Percentiles rank a stretch among this genome's conserved stretches.
phyloP scores from a whole-genome alignment of 2,888 invertebrate genomes.

The Pilophorus perplexus region DNA sequence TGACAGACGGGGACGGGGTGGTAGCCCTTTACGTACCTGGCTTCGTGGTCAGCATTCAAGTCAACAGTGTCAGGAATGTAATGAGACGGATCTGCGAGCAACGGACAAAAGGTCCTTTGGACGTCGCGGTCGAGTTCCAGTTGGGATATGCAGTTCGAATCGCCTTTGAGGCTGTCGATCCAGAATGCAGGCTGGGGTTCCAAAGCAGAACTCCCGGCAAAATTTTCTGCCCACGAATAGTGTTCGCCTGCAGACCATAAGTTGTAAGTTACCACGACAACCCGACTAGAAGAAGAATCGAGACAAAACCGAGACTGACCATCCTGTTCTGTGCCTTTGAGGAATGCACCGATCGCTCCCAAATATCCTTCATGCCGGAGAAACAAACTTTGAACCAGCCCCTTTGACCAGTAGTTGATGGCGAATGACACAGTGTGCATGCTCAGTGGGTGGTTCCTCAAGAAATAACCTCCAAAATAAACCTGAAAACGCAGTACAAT shows the following conservation, averaged over 20 bases:
- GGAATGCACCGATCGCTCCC: slow-evolving; percentile 68
- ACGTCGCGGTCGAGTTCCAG: slow-evolving; percentile 59
- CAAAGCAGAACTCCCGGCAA: slow-evolving; percentile 64
- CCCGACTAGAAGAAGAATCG: too few species aligned
- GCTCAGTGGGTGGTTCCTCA: slow-evolving; percentile 65
- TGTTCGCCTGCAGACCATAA: slow-evolving; percentile 54
- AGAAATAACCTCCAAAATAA: slow-evolving; percentile 69
- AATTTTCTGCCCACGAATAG: slow-evolving; percentile 67
- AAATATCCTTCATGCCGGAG: slow-evolving; percentile 69
- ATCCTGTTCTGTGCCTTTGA: slow-evolving; percentile 63
- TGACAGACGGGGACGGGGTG: too few species aligned
- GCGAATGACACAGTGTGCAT: slow-evolving; percentile 68
- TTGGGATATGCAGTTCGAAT: slow-evolving; percentile 54
- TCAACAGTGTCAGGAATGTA: slow-evolving; percentile 93
- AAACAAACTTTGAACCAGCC: slow-evolving; percentile 64
- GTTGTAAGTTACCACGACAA: neutral
- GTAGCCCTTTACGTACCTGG: slow-evolving; percentile 59
- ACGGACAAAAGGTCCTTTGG: slow-evolving; percentile 64
- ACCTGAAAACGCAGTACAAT: slow-evolving; percentile 54
- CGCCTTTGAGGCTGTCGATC: slow-evolving; percentile 47
- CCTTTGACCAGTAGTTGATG: slow-evolving; percentile 68
- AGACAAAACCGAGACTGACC: too few species aligned
- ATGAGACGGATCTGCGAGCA: slow-evolving; percentile 71
- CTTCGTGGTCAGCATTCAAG: slow-evolving; percentile 78
- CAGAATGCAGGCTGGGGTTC: slow-evolving; percentile 52